phyloP scores from a whole-genome alignment of 2,888 invertebrate genomes.

The Drosophila kanekoi region DNA sequence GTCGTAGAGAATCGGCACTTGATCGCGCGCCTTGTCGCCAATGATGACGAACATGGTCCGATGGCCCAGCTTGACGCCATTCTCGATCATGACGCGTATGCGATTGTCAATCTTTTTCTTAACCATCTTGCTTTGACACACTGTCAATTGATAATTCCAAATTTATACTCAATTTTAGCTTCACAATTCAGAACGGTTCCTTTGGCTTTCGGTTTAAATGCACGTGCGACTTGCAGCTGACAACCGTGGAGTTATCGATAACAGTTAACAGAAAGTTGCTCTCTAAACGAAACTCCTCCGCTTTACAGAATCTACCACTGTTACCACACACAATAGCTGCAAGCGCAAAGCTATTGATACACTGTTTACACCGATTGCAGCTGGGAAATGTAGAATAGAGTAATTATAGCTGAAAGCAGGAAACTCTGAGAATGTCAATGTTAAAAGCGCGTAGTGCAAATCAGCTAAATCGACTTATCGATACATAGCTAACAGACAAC shows the following conservation, averaged over 20 bases:
- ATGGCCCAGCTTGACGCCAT: conserved; percentile 96
- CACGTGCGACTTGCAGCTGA: conserved; percentile 32
- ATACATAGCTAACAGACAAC: neutral
- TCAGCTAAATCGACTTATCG: neutral
- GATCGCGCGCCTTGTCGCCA: conserved; percentile 98
- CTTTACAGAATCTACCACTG: neutral
- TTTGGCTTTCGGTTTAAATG: conserved; percentile 27
- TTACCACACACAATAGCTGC: conserved; percentile 7
- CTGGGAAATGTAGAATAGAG: neutral
- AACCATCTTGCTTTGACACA: conserved; percentile 88
- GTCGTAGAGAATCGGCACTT: conserved; percentile 98
- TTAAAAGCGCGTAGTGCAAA: neutral
- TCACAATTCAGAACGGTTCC: neutral
- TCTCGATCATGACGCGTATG: conserved; percentile 97
- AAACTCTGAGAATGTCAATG: no score
- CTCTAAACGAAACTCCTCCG: neutral
- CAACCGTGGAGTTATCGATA: conserved; percentile 13
- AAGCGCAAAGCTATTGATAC: neutral
- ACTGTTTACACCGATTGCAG: neutral
- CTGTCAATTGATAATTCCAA: neutral
- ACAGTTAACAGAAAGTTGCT: neutral
- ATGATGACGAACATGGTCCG: conserved; percentile 97
- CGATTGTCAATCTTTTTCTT: conserved; percentile 98
- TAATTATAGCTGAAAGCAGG: no score
- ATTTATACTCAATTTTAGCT: neutral